These are phyloP conservation scores for Cyrtorhinus lividipennis DNA, from an alignment of 1,140 invertebrate species.

Conservation along the genomic window DNA sequence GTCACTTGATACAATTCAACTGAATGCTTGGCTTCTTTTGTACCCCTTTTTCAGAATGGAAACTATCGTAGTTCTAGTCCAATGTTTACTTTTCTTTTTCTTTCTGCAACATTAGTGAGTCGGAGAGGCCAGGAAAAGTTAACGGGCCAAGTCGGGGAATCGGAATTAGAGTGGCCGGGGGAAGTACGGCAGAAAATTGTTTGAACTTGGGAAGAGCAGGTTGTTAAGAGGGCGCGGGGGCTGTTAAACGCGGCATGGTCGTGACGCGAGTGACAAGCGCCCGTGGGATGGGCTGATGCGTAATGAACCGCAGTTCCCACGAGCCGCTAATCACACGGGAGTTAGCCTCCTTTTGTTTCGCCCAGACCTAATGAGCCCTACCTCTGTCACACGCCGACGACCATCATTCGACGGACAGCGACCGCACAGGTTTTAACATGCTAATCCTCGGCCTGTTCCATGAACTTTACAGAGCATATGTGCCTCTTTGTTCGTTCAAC, in stretches of 20 bases:
- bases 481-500: neutral
- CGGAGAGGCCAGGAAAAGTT: too few species aligned
- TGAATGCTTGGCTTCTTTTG: too few species aligned
- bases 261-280: slow-evolving; percentile 4
- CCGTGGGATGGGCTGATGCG: neutral
- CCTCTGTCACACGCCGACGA: neutral
- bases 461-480: neutral
- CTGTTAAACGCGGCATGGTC: neutral
- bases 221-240: neutral
- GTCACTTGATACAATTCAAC: too few species aligned
- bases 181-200: too few species aligned
- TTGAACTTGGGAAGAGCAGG: slow-evolving; percentile 4
- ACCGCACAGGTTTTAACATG: neutral
- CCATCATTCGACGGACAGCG: slow-evolving; percentile 3
- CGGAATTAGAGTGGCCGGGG: too few species aligned
- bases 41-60: too few species aligned
- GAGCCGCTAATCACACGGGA: slow-evolving; percentile 8
- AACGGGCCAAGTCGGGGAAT: too few species aligned
- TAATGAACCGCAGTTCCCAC: slow-evolving; percentile 9
- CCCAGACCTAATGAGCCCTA: slow-evolving; percentile 1
- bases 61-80: too few species aligned
- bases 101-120: too few species aligned
- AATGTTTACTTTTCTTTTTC: too few species aligned
- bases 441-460: slow-evolving; percentile 1
- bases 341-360: slow-evolving; percentile 7